These are phyloP conservation scores for Diaprepes abbreviatus DNA, from an alignment of 2,888 invertebrate genomes.

Conservation along the genomic window DNA sequence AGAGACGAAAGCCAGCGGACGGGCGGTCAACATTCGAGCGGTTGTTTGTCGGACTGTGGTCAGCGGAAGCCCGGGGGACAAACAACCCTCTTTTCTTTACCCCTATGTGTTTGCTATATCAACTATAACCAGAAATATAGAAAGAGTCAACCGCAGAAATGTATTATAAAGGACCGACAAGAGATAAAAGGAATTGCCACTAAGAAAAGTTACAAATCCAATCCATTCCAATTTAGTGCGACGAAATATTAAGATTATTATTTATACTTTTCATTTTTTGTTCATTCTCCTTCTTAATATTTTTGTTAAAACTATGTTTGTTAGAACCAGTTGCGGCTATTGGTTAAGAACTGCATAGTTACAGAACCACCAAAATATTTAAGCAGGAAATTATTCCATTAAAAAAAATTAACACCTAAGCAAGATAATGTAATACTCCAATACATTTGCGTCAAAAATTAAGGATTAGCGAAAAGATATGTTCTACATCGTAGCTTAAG, in stretches of 20 bases:
- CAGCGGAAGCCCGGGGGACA: constrained; percentile 52
- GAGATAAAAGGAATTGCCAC: constrained; percentile 44
- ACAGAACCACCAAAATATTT: too few species aligned
- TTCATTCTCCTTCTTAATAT: too few species aligned
- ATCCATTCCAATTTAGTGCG: constrained; percentile 44
- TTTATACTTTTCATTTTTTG: neutral
- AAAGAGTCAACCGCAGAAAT: constrained; percentile 50
- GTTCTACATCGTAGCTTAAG: too few species aligned
- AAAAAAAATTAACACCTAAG: too few species aligned
- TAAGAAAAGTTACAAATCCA: constrained; percentile 43
- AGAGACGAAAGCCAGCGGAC: constrained; percentile 54
- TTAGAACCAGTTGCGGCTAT: too few species aligned
- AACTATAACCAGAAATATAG: constrained; percentile 56
- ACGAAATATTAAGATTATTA: constrained; percentile 17
- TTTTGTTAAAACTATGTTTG: too few species aligned
- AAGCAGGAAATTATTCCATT: too few species aligned
- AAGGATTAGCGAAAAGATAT: too few species aligned
- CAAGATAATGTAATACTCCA: too few species aligned
- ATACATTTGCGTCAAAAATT: too few species aligned
- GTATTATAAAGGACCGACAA: constrained; percentile 41
- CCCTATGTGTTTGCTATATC: constrained; percentile 53
- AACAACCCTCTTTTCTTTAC: constrained; percentile 51
- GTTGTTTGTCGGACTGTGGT: constrained; percentile 63
- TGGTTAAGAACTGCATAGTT: too few species aligned
- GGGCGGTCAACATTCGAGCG: constrained; percentile 59